A percentile compares a stretch with the other conserved stretches of the same genome.
These are phyloP conservation scores for Zaprionus taronus DNA, from an alignment of 1,140 invertebrate species.

Conservation along the genomic window DNA sequence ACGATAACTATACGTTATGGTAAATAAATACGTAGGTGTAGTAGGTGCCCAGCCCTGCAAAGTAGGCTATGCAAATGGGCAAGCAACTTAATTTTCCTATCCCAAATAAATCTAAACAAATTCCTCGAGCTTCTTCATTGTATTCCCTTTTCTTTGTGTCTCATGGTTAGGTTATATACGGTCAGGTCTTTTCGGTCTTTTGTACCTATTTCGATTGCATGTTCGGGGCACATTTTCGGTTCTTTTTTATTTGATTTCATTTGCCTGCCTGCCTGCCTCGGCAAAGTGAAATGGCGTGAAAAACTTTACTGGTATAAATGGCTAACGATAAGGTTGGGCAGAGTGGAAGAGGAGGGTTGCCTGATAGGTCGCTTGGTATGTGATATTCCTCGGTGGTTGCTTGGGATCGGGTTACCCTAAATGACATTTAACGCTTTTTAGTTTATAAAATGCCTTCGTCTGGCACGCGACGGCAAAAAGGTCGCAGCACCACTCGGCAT, in stretches of 20 bases:
- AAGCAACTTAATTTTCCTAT: constrained; percentile 71
- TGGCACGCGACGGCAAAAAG: constrained; percentile 71
- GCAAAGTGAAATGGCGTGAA: constrained; percentile 80
- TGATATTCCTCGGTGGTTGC: constrained; percentile 32
- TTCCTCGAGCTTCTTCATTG: constrained; percentile 11
- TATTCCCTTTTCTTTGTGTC: constrained; percentile 8
- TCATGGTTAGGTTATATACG: not conserved
- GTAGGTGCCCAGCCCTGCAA: constrained; percentile 49
- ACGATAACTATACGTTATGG: constrained; percentile 37
- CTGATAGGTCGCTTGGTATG: constrained; percentile 8
- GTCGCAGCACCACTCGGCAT: constrained; percentile 39
- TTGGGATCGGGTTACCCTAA: constrained; percentile 67
- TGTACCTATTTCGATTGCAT: constrained; percentile 60
- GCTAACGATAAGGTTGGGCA: constrained; percentile 48
- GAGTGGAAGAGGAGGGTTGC: not conserved
- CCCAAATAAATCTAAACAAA: constrained; percentile 76
- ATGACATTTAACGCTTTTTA: constrained; percentile 82
- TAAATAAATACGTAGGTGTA: constrained; percentile 40
- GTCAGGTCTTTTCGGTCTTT: constrained; percentile 33
- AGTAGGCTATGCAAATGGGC: constrained; percentile 74
- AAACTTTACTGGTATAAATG: constrained; percentile 76
- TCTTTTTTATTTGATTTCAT: constrained; percentile 32
- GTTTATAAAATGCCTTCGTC: constrained; percentile 73
- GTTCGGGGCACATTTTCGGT: constrained; percentile 69
- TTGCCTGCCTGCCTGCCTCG: constrained; percentile 9